Conservation (phyloP, 2,888 invertebrate genomes). For the Calliphora vomitoria region DNA sequence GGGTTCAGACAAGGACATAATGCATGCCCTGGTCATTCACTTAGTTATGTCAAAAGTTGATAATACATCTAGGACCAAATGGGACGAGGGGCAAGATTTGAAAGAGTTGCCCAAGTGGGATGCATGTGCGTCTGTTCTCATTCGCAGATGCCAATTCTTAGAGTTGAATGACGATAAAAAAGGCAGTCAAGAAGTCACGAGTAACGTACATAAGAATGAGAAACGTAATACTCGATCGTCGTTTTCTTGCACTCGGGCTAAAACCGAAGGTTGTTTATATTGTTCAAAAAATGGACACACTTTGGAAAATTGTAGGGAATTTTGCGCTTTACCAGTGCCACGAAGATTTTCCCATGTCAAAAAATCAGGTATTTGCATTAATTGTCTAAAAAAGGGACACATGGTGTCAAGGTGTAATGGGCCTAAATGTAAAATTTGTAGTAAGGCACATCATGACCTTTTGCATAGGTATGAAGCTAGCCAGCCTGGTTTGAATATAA, state of each 20-base stretch:
- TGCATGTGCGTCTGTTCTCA: not conserved
- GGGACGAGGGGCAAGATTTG: conserved; percentile 7
- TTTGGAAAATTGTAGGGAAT: not conserved
- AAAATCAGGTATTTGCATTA: not conserved
- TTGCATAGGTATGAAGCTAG: not conserved
- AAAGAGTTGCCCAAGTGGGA: not conserved
- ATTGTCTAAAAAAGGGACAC: conserved; percentile 8
- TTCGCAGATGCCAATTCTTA: conserved; percentile 21
- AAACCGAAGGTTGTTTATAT: not conserved
- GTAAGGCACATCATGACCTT: not conserved
- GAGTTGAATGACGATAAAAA: conserved; percentile 5
- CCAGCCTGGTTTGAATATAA: not conserved
- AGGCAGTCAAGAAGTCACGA: not conserved
- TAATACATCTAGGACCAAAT: not conserved
- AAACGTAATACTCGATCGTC: not conserved
- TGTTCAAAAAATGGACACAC: not conserved
- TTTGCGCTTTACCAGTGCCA: not conserved
- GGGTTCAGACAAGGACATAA: not conserved
- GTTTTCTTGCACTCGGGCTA: not conserved
- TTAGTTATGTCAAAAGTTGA: conserved; percentile 20
- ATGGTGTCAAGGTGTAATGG: not conserved
- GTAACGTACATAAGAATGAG: not conserved
- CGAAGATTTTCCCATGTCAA: not conserved
- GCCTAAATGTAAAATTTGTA: not conserved
- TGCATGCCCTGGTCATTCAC: conserved; percentile 5